Evolutionary conservation across 2,113 vertebrate genomes (phyloP), one percentile per base, ranked within the genome.

Genomic region (Clinocottus analis): DNA sequence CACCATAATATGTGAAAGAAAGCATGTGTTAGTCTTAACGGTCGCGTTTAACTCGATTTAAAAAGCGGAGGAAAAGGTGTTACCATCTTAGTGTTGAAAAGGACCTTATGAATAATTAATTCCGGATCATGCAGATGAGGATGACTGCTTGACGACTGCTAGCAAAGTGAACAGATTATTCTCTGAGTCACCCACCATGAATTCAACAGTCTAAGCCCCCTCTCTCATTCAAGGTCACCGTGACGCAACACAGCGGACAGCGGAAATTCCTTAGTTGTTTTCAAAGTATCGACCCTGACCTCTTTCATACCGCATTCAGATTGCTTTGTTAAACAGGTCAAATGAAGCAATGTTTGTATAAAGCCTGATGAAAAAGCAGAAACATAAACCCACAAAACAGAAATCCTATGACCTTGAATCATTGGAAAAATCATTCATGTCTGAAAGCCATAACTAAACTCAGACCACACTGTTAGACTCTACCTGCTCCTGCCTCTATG

Each of bases 91-190:
- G 69, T 72, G 80, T 61, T 31, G 67, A 89, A 84, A 53, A 85
- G 79, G 69, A 53, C 75, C 73, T 80, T 21, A 79, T 83, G 88
- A 88, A 94, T 92, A 85, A 91, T 89, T 69, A 82, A 92, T 85
- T 90, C 51, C 62, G 83, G 82, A 75, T 89, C 82, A 88, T 85
- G 79, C 84, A 86, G 82, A 91, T 90, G 81, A 93, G 76, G 78
- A 70, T 70, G 88, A 82, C 86, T 84, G 82, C 88, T 29, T 78
- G 82, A 87, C 84, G 87, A 85, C 86, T 85, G 81, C 77, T 41
- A 61, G 82, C 74, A 76, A 91, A 87, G 83, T 79, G 86, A 90
- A 88, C 62, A 68, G 77, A 93, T 89, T 82, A 80, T 88, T 90
- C 85, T 84, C 75, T 79, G 86, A 90, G 85, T 90, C 84, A 79